Evolutionary conservation across 2,113 vertebrate genomes (phyloP).

Genomic region (Haliaeetus leucogaster): DNA sequence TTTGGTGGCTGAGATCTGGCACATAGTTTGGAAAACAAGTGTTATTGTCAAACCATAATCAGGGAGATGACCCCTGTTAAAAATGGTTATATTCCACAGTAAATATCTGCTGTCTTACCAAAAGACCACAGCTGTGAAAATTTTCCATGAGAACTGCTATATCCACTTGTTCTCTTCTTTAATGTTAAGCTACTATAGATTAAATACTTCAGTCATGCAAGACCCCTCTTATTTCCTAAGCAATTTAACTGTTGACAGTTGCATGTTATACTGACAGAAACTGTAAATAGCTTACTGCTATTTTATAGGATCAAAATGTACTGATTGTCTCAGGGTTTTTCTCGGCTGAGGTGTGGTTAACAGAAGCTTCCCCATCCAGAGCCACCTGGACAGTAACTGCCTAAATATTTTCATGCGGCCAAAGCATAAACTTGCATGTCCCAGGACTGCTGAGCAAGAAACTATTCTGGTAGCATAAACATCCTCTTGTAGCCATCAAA

Average conservation of each 20-base stretch:
- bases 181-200: neutral
- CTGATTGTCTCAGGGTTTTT: accelerated
- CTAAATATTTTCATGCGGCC: neutral
- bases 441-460: neutral
- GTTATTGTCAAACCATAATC: neutral
- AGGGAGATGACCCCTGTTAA: neutral
- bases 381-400: neutral
- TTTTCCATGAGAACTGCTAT: neutral
- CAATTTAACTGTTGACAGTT: neutral
- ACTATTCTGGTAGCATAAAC: neutral
- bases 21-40: neutral
- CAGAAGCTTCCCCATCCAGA: neutral
- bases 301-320: neutral
- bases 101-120: neutral
- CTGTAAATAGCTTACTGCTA: neutral
- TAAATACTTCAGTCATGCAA: neutral
- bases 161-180: neutral
- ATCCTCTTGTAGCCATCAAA: neutral
- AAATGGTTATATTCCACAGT: neutral
- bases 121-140: neutral
- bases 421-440: neutral
- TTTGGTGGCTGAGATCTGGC: neutral
- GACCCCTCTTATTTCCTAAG: neutral
- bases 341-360: neutral
- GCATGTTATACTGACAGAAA: neutral